A percentile compares a stretch with the other conserved stretches of the same genome.
Evolutionary conservation across 2,888 invertebrate genomes (phyloP).

Genomic region (Aspidiotus destructor): DNA sequence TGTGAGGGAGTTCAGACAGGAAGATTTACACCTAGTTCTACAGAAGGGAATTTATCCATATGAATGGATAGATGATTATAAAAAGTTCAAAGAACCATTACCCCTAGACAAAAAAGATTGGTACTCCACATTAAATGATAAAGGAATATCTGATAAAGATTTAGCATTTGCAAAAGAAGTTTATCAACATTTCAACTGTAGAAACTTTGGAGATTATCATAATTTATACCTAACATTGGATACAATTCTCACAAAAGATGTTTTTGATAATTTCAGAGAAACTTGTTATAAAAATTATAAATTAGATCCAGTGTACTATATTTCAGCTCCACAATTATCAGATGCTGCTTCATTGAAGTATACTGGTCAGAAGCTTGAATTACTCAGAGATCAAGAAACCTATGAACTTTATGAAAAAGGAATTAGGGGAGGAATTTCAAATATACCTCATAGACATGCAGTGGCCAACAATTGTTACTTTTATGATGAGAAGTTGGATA

Average conservation of each 20-base stretch:
- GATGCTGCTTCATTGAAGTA: slow-evolving; percentile 12
- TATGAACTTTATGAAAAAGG: slow-evolving; percentile 10
- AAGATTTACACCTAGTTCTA: slow-evolving; percentile 5
- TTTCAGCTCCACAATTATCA: slow-evolving; percentile 9
- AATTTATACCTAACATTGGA: slow-evolving; percentile 13
- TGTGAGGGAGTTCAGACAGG: background rate
- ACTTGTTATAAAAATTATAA: slow-evolving; percentile 14
- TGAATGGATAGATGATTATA: slow-evolving; percentile 18
- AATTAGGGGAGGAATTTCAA: slow-evolving; percentile 11
- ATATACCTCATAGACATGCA: slow-evolving; percentile 7
- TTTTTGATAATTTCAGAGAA: slow-evolving; percentile 15
- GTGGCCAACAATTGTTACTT: slow-evolving; percentile 7
- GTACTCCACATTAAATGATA: slow-evolving; percentile 11
- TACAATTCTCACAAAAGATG: slow-evolving; percentile 14
- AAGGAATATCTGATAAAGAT: slow-evolving; percentile 17
- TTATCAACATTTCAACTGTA: slow-evolving; percentile 9
- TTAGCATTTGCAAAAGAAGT: slow-evolving; percentile 21
- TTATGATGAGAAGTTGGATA: slow-evolving; percentile 11
- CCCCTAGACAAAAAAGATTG: slow-evolving; percentile 18
- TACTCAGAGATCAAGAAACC: slow-evolving; percentile 6
- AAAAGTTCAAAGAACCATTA: slow-evolving; percentile 9
- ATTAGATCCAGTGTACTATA: slow-evolving; percentile 11
- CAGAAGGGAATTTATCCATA: slow-evolving; percentile 6
- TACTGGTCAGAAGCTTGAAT: slow-evolving; percentile 13
- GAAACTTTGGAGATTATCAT: slow-evolving; percentile 13